Percentiles rank a stretch among this genome's conserved stretches.
Evolutionary conservation across 2,888 invertebrate species (phyloP).

Genomic region (Thymelicus sylvestris): DNA sequence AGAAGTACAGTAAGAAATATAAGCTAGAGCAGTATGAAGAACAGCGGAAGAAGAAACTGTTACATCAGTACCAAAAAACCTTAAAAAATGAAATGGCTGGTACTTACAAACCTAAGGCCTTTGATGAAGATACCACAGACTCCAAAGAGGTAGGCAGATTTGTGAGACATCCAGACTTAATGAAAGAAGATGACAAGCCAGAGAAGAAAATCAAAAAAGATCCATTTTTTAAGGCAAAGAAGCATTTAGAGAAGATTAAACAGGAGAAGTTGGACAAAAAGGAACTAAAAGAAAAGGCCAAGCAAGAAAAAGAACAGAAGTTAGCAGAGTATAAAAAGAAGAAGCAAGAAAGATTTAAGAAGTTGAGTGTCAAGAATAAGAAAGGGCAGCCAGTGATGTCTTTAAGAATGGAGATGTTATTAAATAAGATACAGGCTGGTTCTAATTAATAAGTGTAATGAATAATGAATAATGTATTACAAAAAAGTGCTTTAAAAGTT

Average conservation of each 20-base stretch:
- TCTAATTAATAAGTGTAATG: background rate
- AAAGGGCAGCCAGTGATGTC: conserved; percentile 95
- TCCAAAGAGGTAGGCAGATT: conserved; percentile 61
- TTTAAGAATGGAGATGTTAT: conserved; percentile 89
- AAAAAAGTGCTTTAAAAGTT: background rate
- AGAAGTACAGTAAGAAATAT: conserved; percentile 89
- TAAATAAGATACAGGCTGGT: conserved; percentile 88
- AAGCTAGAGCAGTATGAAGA: conserved; percentile 89
- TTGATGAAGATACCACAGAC: conserved; percentile 76
- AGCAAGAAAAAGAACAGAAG: conserved; percentile 86
- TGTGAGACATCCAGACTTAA: conserved; percentile 73
- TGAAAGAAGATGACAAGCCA: conserved; percentile 51
- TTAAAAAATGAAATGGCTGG: conserved; percentile 74
- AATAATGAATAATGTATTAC: background rate
- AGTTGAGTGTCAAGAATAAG: conserved; percentile 90
- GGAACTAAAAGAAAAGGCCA: conserved; percentile 75
- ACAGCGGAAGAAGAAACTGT: conserved; percentile 83
- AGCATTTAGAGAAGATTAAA: conserved; percentile 81
- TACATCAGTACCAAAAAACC: conserved; percentile 84
- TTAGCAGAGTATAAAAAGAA: conserved; percentile 88
- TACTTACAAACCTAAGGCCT: conserved; percentile 76
- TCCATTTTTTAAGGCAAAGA: conserved; percentile 81
- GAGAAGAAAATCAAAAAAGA: conserved; percentile 58
- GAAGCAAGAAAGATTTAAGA: conserved; percentile 88
- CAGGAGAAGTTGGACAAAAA: conserved; percentile 81